A percentile compares a stretch with the other conserved stretches of the same genome.
phyloP scores from a whole-genome alignment of 2,797 vertebrate species.

The Pagetopsis macropterus region DNA sequence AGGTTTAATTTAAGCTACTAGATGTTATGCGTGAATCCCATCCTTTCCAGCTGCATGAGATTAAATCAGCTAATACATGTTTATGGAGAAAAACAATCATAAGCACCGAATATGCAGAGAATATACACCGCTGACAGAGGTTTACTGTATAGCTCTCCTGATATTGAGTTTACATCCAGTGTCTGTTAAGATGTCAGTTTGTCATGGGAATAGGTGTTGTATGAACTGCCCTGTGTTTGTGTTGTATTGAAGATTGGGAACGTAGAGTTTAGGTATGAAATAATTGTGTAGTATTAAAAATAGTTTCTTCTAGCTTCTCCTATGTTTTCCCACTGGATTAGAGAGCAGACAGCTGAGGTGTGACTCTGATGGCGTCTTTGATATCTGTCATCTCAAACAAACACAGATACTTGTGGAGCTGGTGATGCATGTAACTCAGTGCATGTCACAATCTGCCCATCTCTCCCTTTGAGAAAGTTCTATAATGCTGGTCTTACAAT shows the following conservation, averaged over 20 bases:
- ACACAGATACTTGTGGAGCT: constrained; percentile 32
- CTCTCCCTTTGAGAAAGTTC: constrained; percentile 49
- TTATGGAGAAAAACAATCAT: constrained; percentile 55
- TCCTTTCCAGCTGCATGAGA: constrained; percentile 44
- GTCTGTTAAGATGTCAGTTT: constrained; percentile 30
- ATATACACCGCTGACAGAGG: constrained; percentile 31
- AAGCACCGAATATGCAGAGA: constrained; percentile 50
- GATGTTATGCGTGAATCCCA: constrained; percentile 32
- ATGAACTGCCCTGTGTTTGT: constrained; percentile 9
- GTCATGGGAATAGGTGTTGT: constrained; percentile 18
- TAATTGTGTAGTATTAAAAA: constrained; percentile 41
- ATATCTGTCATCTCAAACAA: constrained; percentile 49
- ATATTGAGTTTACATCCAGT: constrained; percentile 39
- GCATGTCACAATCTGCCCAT: constrained; percentile 46
- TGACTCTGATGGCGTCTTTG: constrained; percentile 52
- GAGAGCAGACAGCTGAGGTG: constrained; percentile 41
- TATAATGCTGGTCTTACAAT: constrained; percentile 42
- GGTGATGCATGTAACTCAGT: constrained; percentile 24
- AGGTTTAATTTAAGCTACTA: constrained; percentile 56
- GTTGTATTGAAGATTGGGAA: not conserved
- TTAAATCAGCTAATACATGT: constrained; percentile 59
- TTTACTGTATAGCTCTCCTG: constrained; percentile 38
- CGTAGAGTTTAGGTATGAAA: constrained; percentile 36
- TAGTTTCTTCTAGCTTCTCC: constrained; percentile 23
- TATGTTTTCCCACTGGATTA: constrained; percentile 43